Base-by-base conservation (phyloP, 2,888 invertebrate species). In the Lasioglossum leucozonium region DNA sequence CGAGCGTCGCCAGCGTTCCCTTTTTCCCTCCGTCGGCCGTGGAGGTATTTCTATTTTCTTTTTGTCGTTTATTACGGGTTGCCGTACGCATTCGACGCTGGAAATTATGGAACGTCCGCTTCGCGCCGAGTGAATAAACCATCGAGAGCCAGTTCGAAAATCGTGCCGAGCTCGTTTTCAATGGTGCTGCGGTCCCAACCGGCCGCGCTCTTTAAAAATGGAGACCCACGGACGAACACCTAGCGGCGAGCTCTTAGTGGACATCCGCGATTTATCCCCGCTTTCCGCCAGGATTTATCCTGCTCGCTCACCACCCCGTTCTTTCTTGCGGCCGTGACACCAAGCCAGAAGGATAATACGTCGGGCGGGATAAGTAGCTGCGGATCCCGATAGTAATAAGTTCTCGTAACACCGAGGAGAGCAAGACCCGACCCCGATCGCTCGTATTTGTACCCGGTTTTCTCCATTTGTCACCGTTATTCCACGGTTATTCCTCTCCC, bases 11-110 rank as follows among this genome's bases (percentile, higher is more conserved):
- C 72, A 22, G 26, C 85, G 77, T 51, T 65, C 4, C 34, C 67
- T 22, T 65, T 30, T 65, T 34, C 51, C 51, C 51, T 76, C 65
- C 72, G 65, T 16, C 58, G 62, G 69, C 40, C 72, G 62, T 78
- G 58, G 26, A 62, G 58, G 58, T 62, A 62, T 65, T 65, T 65
- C 65, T 65, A 34, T 34, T 67, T 86, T 84, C 78, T 62, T 79
- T 84, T 81, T 81, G 74, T 84, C 82, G 80, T 86, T 89, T 89
- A 84, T 84, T 84, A 85, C 81, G 80, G 83, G 78, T 78, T 75
- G 65, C 51, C 77, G 80, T 79, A 79, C 85, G 81, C 69, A 72
- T 78, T 85, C 71, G 76, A 76, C 73, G 81, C 37, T 16, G 34
- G 37, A 34, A 89, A 89, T 81, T 79, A 83, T 72, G 72, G 55